Conservation (phyloP, 2,113 vertebrate genomes). For the Gobiocypris rarus region DNA sequence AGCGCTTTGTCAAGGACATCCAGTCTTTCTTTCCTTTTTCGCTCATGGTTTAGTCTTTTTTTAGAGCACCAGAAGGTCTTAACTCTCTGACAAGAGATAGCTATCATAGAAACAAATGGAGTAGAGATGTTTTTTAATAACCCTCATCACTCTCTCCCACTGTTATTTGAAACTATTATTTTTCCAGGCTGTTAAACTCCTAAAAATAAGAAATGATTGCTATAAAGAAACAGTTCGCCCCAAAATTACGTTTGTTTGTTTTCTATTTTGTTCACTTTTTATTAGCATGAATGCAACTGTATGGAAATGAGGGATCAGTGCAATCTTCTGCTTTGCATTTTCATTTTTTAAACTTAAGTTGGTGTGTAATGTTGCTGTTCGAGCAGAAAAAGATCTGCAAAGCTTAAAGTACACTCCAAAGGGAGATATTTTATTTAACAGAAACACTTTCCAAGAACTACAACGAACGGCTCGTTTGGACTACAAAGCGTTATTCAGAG, state of each 20-base stretch:
- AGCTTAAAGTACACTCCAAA: no score
- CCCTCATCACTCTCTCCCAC: slow-evolving; percentile 1
- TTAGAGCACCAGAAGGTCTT: slow-evolving; percentile 54
- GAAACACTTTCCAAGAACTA: no score
- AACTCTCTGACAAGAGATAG: slow-evolving; percentile 61
- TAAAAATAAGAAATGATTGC: background rate
- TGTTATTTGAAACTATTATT: background rate
- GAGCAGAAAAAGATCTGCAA: no score
- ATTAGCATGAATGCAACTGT: background rate
- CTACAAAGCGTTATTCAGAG: no score
- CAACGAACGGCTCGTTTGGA: no score
- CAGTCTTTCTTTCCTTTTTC: slow-evolving; percentile 36
- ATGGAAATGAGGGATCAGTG: background rate
- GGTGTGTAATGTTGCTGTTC: no score
- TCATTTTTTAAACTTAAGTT: no score
- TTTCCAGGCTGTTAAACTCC: background rate
- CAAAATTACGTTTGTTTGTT: background rate
- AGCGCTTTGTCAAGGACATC: slow-evolving; percentile 59
- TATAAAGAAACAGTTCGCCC: background rate
- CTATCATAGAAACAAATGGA: slow-evolving; percentile 55
- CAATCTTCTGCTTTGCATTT: background rate
- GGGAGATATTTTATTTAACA: no score
- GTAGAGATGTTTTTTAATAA: slow-evolving; percentile 43
- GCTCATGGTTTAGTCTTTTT: slow-evolving; percentile 33
- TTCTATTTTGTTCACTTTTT: background rate